Evolutionary conservation across 2,888 invertebrate species (phyloP).

Genomic region (Ornithoptera alexandrae): DNA sequence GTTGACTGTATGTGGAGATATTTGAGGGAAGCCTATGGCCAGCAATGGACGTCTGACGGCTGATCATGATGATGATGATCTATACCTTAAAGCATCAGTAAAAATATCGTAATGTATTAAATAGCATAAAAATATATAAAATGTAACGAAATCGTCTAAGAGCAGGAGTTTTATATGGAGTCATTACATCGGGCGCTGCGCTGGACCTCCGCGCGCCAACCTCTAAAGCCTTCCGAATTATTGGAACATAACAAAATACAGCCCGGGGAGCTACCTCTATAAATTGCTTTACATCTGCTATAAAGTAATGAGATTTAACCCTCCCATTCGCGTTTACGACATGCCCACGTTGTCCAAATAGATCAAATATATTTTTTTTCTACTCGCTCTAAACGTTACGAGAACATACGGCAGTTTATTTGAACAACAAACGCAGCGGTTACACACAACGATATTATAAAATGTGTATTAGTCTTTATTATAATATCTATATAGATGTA

Average conservation of each 20-base stretch:
- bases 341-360: conserved; percentile 55
- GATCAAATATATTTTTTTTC: conserved; percentile 57
- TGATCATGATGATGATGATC: too few relatives aligned
- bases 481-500: too few relatives aligned
- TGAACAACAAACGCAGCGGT: background rate
- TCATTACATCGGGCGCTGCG: conserved; percentile 7
- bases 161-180: background rate
- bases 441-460: too few relatives aligned
- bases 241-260: conserved; percentile 74
- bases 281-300: conserved; percentile 75
- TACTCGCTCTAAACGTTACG: conserved; percentile 23
- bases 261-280: conserved; percentile 63
- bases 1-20: too few relatives aligned
- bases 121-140: background rate
- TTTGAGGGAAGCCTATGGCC: too few relatives aligned
- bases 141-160: conserved; percentile 6
- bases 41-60: too few relatives aligned
- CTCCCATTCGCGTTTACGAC: conserved; percentile 70
- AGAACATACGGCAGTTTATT: conserved; percentile 31
- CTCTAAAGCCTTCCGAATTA: conserved; percentile 57
- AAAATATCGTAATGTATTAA: too few relatives aligned
- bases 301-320: conserved; percentile 78
- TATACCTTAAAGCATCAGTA: too few relatives aligned
- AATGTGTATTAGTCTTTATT: too few relatives aligned
- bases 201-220: conserved; percentile 19